phyloP scores from a whole-genome alignment of 2,113 vertebrate genomes.

The Eubucco bourcierii region DNA sequence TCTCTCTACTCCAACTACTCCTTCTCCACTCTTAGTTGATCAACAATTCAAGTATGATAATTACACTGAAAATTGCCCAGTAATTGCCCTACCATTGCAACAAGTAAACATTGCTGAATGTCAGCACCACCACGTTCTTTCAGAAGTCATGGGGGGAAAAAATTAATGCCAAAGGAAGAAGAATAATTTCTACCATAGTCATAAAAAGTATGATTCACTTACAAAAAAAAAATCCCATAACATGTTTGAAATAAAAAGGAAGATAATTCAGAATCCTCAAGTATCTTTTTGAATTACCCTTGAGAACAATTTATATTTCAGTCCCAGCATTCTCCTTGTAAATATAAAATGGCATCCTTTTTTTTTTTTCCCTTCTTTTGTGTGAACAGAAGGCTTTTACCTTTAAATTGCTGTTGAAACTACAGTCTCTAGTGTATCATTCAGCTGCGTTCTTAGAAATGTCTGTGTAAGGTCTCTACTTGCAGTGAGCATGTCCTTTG shows the following conservation, averaged over 20 bases:
- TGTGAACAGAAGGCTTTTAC: not conserved
- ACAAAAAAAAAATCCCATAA: not conserved
- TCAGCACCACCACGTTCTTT: not conserved
- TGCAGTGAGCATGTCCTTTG: not conserved
- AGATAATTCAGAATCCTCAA: not conserved
- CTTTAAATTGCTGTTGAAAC: conserved; percentile 4
- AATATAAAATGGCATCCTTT: not conserved
- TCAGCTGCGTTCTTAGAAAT: not conserved
- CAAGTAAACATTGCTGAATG: not conserved
- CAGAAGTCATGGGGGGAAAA: not conserved
- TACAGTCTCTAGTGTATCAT: not conserved
- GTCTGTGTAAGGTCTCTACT: not conserved
- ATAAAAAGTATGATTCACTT: not conserved
- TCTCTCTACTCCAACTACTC: not conserved
- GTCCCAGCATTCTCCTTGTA: not conserved
- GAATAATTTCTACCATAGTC: not conserved
- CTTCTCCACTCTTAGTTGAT: not conserved
- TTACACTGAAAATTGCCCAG: conserved; percentile 44
- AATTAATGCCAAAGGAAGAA: not conserved
- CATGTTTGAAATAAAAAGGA: not conserved
- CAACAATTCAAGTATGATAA: not conserved
- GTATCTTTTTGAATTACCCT: not conserved
- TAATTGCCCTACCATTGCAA: not conserved
- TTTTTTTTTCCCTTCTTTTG: not conserved
- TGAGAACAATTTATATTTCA: not conserved